phyloP scores from a whole-genome alignment of 2,113 vertebrate genomes.

The Orthonyx spaldingii region DNA sequence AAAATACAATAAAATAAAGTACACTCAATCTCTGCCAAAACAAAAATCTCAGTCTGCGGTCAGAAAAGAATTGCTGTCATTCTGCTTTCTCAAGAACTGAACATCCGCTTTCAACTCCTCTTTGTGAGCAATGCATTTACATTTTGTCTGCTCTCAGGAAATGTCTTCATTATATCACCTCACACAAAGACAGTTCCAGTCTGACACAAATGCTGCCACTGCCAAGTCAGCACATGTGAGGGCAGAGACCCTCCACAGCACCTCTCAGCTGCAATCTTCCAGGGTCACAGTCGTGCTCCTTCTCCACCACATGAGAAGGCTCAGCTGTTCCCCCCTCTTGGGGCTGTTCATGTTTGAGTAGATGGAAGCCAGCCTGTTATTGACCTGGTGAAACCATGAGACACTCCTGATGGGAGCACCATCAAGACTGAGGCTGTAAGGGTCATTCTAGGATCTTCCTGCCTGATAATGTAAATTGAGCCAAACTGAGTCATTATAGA shows the following conservation, averaged over 20 bases:
- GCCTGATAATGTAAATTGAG: neutral
- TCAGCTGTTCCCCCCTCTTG: neutral
- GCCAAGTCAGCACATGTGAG: fast-evolving
- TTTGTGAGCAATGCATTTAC: neutral
- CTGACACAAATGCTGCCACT: neutral
- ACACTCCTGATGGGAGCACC: neutral
- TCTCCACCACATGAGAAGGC: neutral
- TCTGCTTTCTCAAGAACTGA: neutral
- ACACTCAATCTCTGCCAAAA: neutral
- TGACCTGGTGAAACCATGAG: neutral
- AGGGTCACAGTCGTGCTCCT: neutral
- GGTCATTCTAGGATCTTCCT: neutral
- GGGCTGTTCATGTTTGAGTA: neutral
- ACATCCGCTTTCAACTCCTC: neutral
- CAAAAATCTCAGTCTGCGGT: neutral
- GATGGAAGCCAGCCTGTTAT: neutral
- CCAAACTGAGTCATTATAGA: neutral
- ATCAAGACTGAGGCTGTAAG: fast-evolving
- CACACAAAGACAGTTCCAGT: neutral
- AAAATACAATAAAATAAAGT: neutral
- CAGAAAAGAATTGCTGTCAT: neutral
- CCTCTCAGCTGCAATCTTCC: neutral
- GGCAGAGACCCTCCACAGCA: neutral
- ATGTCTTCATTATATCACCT: neutral
- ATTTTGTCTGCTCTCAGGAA: neutral